Conservation (phyloP, 2,888 invertebrate genomes). For the Tenthredo livida region DNA sequence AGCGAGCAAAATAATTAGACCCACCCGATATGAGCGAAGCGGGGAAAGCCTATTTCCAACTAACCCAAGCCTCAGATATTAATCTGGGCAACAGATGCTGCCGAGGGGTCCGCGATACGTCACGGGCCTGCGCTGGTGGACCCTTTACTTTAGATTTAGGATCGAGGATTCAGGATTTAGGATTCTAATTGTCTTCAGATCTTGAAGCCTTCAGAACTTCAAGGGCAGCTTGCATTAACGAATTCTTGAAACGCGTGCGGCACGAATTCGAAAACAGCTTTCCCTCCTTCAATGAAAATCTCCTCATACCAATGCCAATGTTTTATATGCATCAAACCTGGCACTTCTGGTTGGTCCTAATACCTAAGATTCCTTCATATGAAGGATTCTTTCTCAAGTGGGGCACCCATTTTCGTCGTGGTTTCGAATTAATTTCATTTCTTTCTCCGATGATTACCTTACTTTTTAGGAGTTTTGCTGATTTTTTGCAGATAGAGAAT, state of each 20-base stretch:
- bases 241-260: neutral
- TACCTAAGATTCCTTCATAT: neutral
- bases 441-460: too few species aligned
- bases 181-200: slow-evolving; percentile 32
- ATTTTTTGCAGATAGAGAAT: too few species aligned
- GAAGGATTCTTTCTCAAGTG: too few species aligned
- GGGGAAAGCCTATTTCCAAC: slow-evolving; percentile 50
- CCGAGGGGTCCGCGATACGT: slow-evolving; percentile 48
- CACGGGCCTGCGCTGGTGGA: slow-evolving; percentile 38
- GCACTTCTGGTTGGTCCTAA: neutral
- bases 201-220: neutral
- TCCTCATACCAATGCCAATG: neutral
- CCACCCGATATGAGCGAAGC: slow-evolving; percentile 55
- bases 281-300: neutral
- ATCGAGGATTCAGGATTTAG: slow-evolving; percentile 25
- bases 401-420: too few species aligned
- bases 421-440: too few species aligned
- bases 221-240: neutral
- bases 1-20: slow-evolving; percentile 72
- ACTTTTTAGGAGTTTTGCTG: too few species aligned
- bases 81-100: slow-evolving; percentile 54
- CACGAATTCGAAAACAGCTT: neutral
- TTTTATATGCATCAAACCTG: neutral
- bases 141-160: slow-evolving; percentile 31
- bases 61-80: slow-evolving; percentile 50